Evolutionary conservation across 2,888 invertebrate species (phyloP).

Genomic region (Hydraecia micacea): DNA sequence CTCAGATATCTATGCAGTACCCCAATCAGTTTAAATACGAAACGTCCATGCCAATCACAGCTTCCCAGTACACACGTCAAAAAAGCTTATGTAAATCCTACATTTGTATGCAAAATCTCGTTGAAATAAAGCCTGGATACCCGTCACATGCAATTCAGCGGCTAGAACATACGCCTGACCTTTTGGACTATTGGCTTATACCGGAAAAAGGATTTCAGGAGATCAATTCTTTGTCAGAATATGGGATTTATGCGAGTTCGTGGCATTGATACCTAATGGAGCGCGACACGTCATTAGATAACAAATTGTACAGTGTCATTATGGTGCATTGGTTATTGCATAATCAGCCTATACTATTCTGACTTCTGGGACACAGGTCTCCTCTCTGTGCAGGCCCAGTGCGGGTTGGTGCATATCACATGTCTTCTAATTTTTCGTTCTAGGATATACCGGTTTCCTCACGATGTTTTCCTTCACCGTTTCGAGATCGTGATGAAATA

Average conservation of each 20-base stretch:
- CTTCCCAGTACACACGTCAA: neutral
- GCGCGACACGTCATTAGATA: neutral
- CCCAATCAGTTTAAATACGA: neutral
- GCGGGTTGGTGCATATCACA: neutral
- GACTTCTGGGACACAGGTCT: neutral
- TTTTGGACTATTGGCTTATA: conserved; percentile 12
- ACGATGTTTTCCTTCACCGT: neutral
- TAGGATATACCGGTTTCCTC: neutral
- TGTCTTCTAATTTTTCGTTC: neutral
- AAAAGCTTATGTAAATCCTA: conserved; percentile 1
- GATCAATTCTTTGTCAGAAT: conserved; percentile 6
- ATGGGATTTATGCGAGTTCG: neutral
- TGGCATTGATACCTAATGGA: neutral
- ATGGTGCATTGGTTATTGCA: neutral
- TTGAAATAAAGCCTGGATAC: conserved; percentile 3
- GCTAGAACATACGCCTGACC: conserved; percentile 31
- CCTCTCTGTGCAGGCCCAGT: neutral
- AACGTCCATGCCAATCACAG: neutral
- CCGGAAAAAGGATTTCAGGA: conserved; percentile 27
- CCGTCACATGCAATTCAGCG: conserved; percentile 11
- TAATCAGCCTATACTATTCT: neutral
- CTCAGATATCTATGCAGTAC: no score
- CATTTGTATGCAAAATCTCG: conserved; percentile 10
- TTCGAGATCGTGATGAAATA: neutral
- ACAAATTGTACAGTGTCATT: neutral